Conservation (phyloP, 2,113 vertebrate species). For the Lagopus muta region DNA sequence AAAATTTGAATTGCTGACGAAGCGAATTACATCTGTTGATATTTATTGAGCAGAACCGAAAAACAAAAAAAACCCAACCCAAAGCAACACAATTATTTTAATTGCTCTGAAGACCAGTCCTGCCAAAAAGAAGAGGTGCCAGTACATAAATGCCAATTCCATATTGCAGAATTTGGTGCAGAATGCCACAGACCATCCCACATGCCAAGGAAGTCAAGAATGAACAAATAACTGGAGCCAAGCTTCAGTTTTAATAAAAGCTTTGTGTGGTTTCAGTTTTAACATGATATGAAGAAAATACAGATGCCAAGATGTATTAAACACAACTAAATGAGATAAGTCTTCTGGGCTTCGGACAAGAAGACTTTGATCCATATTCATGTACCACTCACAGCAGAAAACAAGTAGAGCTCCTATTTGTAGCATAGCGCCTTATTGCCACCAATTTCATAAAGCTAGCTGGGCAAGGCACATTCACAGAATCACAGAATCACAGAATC, state of each 20-base stretch:
- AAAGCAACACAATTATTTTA: not conserved
- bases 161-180: not conserved
- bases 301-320: slow-evolving; percentile 46
- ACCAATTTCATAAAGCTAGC: not conserved
- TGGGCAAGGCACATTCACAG: not conserved
- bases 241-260: slow-evolving; percentile 51
- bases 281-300: slow-evolving; percentile 26
- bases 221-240: slow-evolving; percentile 3
- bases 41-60: not conserved
- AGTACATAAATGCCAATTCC: not conserved
- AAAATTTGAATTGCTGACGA: slow-evolving; percentile 31
- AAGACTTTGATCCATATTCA: slow-evolving; percentile 2
- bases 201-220: not conserved
- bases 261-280: slow-evolving; percentile 8
- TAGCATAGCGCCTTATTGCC: slow-evolving; percentile 1
- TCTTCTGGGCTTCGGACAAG: not conserved
- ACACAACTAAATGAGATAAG: not conserved
- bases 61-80: not conserved
- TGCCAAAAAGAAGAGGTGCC: slow-evolving; percentile 19
- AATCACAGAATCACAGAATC: too few species aligned
- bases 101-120: not conserved
- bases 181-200: not conserved
- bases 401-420: not conserved
- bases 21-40: not conserved
- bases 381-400: not conserved